phyloP scores from a whole-genome alignment of 1,140 invertebrate species.

The Drosophila punjabiensis region DNA sequence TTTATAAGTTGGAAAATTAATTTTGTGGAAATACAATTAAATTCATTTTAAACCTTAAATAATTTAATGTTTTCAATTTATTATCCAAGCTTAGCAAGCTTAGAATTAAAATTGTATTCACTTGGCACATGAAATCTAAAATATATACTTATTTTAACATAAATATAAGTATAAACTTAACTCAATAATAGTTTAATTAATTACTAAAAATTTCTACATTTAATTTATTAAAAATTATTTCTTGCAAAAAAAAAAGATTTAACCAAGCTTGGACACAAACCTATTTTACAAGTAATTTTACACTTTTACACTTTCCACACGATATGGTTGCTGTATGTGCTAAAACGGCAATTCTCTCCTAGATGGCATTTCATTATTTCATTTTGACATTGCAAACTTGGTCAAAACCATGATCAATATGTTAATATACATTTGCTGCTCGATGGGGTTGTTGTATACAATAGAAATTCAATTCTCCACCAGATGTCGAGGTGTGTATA shows the following conservation, averaged over 20 bases:
- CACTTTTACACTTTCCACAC: background rate
- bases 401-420: background rate
- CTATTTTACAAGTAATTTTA: background rate
- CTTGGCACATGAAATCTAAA: too few relatives aligned
- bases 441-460: background rate
- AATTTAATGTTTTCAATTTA: too few relatives aligned
- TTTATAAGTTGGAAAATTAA: too few relatives aligned
- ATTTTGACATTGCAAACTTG: background rate
- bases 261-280: background rate
- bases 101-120: too few relatives aligned
- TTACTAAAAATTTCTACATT: background rate
- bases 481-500: background rate
- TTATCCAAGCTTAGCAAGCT: too few relatives aligned
- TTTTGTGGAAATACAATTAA: too few relatives aligned
- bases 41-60: too few relatives aligned
- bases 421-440: background rate
- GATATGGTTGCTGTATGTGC: background rate
- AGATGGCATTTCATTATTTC: background rate
- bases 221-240: background rate
- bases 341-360: background rate
- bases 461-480: background rate
- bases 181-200: too few relatives aligned
- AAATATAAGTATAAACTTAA: too few relatives aligned
- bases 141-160: too few relatives aligned
- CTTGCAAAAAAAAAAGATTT: too few relatives aligned